phyloP scores from a whole-genome alignment of 2,113 vertebrate genomes.

The Tragulus kanchil region DNA sequence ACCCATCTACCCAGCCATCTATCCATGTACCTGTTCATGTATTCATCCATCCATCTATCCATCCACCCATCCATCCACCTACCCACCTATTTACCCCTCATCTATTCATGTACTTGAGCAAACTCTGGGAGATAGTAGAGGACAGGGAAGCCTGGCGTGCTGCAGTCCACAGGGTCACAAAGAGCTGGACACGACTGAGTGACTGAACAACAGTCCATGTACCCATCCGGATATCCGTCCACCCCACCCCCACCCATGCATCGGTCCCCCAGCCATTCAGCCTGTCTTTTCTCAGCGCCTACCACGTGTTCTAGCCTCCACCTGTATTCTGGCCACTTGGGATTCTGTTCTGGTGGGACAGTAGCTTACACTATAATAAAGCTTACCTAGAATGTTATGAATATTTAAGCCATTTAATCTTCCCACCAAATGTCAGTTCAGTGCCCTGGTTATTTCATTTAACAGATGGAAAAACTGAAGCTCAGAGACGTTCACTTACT shows the following conservation, averaged over 20 bases:
- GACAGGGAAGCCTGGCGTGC: no score
- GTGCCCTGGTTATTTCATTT: no score
- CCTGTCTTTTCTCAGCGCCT: background rate
- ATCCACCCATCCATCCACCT: background rate
- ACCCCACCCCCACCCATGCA: background rate
- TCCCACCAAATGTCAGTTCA: background rate
- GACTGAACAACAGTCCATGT: no score
- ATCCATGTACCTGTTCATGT: background rate
- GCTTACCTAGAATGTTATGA: background rate
- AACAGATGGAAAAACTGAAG: background rate
- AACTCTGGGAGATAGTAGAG: no score
- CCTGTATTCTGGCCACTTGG: background rate
- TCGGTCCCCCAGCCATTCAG: background rate
- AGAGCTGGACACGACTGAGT: no score
- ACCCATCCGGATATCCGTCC: no score
- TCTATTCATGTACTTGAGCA: no score
- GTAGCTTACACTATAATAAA: background rate
- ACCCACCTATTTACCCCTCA: rapidly evolving
- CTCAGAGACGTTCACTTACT: background rate
- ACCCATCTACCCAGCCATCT: background rate
- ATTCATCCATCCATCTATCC: no score
- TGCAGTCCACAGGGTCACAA: no score
- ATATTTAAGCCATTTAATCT: background rate
- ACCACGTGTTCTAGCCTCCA: background rate
- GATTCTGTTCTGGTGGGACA: background rate